phyloP scores from a whole-genome alignment of 2,797 vertebrate species.

The Cyclopterus lumpus region DNA sequence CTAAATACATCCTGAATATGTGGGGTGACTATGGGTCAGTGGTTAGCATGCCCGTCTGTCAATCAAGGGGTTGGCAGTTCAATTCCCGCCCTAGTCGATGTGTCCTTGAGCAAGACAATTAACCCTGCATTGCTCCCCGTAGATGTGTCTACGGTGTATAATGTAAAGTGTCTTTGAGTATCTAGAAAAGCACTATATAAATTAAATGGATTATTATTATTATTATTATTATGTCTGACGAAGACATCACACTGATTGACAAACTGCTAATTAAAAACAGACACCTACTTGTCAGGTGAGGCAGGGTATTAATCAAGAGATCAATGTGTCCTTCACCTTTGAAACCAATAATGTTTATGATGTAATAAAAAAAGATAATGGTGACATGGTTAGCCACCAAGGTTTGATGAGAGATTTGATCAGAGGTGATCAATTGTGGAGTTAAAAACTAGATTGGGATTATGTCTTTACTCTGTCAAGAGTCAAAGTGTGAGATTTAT shows the following conservation, averaged over 20 bases:
- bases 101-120: too few species aligned
- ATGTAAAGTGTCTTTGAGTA: too few species aligned
- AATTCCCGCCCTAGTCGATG: too few species aligned
- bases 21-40: too few species aligned
- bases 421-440: conserved; percentile 7
- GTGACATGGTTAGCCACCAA: background rate
- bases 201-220: too few species aligned
- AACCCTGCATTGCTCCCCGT: too few species aligned
- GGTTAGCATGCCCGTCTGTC: too few species aligned
- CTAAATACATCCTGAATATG: conserved; percentile 26
- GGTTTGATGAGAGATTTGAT: background rate
- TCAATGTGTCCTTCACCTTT: conserved; percentile 22
- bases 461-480: background rate
- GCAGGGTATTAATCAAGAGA: conserved; percentile 31
- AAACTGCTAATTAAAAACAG: conserved; percentile 44
- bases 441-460: conserved; percentile 11
- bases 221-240: too few species aligned
- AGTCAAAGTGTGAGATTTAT: conserved; percentile 1
- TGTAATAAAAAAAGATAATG: conserved; percentile 2
- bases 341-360: background rate
- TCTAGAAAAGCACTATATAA: too few species aligned
- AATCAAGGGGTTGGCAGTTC: too few species aligned
- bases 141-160: too few species aligned
- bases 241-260: conserved; percentile 19
- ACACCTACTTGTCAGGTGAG: conserved; percentile 35